Percentiles rank a stretch among this genome's conserved stretches.
Conservation (phyloP, 2,888 invertebrate genomes). For the Napeogenes sylphis region DNA sequence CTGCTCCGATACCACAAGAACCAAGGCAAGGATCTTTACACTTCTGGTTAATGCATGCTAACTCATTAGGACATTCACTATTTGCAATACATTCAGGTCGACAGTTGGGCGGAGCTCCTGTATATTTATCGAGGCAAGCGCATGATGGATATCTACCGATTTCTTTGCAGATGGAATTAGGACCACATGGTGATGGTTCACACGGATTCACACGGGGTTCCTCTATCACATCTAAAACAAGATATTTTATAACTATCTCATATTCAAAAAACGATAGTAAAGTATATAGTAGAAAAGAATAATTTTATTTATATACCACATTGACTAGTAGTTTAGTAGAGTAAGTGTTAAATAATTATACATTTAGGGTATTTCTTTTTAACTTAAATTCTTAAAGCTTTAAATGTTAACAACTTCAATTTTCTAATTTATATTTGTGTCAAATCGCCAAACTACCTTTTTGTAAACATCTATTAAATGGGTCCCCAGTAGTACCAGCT, state of each 20-base stretch:
- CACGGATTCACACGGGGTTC: constrained; percentile 76
- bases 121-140: constrained; percentile 82
- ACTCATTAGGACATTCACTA: constrained; percentile 82
- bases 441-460: constrained; percentile 64
- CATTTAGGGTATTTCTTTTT: no score
- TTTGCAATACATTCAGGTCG: constrained; percentile 85
- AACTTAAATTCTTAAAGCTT: no score
- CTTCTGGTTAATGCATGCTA: constrained; percentile 85
- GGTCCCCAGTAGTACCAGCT: constrained; percentile 83
- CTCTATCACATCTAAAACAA: constrained; percentile 51
- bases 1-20: constrained; percentile 83
- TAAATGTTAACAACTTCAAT: no score
- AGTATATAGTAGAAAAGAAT: no score
- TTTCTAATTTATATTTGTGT: no score
- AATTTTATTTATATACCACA: no score
- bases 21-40: constrained; percentile 86
- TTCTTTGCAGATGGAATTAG: constrained; percentile 81
- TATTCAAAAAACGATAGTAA: no score
- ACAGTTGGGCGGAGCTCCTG: constrained; percentile 84
- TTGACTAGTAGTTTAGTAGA: no score
- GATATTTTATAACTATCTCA: constrained; percentile 3
- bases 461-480: constrained; percentile 81
- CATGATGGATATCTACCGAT: constrained; percentile 82
- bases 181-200: constrained; percentile 86
- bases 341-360: constrained; percentile 8